These are phyloP conservation scores for Argyra leucocephala DNA, from an alignment of 2,888 invertebrate species.

Conservation along the genomic window DNA sequence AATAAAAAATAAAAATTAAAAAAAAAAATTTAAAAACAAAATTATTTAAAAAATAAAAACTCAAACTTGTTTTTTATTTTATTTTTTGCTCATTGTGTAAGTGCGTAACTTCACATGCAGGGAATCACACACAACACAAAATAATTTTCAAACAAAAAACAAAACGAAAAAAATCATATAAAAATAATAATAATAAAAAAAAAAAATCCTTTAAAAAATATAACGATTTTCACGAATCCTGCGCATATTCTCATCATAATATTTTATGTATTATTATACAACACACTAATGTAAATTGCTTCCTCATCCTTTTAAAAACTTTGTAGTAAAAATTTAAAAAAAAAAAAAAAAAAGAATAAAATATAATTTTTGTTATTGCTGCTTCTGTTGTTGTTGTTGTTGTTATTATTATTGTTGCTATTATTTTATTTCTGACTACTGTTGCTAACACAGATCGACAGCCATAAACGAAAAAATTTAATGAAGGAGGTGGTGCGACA, in stretches of 20 bases:
- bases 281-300: constrained; percentile 9
- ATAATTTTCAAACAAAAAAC: background rate
- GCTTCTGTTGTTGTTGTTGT: background rate
- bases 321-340: background rate
- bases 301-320: constrained; percentile 4
- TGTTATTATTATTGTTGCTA: background rate
- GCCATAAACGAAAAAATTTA: background rate
- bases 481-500: constrained; percentile 6
- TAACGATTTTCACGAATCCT: constrained; percentile 8
- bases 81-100: background rate
- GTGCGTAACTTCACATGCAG: constrained; percentile 6
- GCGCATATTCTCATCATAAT: constrained; percentile 11
- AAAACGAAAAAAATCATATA: background rate
- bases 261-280: background rate
- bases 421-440: background rate
- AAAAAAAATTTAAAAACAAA: no score
- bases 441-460: constrained; percentile 2
- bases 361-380: background rate
- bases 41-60: no score
- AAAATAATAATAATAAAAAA: no score
- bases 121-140: background rate
- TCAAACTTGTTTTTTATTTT: background rate
- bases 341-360: background rate
- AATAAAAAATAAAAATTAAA: no score
- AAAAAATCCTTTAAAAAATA: background rate